A percentile compares a stretch with the other conserved stretches of the same genome.
Conservation (phyloP, 1,140 invertebrate genomes). For the Lutraria rhynchaena region DNA sequence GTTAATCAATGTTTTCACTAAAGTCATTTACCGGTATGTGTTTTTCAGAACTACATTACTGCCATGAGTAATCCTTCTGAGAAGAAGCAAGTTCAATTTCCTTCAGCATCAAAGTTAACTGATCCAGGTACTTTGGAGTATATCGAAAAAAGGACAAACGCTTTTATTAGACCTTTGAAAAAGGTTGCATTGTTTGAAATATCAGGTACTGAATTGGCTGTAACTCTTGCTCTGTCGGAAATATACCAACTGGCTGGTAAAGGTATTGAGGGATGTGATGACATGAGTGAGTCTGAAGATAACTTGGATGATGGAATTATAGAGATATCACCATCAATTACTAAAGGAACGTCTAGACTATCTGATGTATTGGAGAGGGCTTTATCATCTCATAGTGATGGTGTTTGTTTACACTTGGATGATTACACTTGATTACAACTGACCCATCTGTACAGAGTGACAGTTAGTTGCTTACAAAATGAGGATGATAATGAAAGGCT, state of each 20-base stretch:
- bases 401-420: constrained; percentile 50
- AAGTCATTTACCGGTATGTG: too few relatives aligned
- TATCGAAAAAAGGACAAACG: constrained; percentile 72
- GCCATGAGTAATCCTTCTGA: constrained; percentile 67
- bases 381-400: constrained; percentile 62
- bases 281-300: constrained; percentile 21
- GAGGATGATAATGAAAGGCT: constrained; percentile 22
- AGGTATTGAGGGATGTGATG: constrained; percentile 1
- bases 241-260: constrained; percentile 63
- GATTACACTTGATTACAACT: constrained; percentile 62
- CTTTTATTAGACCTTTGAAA: constrained; percentile 60
- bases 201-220: constrained; percentile 67
- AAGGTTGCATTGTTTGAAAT: constrained; percentile 63
- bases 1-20: too few relatives aligned
- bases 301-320: constrained; percentile 5
- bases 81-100: constrained; percentile 56
- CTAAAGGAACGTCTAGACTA: constrained; percentile 55
- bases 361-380: constrained; percentile 59
- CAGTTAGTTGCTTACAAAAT: constrained; percentile 65
- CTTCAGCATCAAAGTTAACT: constrained; percentile 47
- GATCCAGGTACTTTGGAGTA: constrained; percentile 61
- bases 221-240: constrained; percentile 71
- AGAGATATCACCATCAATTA: constrained; percentile 10
- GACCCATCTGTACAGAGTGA: constrained; percentile 58
- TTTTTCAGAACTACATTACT: constrained; percentile 70